A percentile compares a stretch with the other conserved stretches of the same genome.
Conservation (phyloP, 2,797 vertebrate species). For the Ptychobarbus kaznakovi region DNA sequence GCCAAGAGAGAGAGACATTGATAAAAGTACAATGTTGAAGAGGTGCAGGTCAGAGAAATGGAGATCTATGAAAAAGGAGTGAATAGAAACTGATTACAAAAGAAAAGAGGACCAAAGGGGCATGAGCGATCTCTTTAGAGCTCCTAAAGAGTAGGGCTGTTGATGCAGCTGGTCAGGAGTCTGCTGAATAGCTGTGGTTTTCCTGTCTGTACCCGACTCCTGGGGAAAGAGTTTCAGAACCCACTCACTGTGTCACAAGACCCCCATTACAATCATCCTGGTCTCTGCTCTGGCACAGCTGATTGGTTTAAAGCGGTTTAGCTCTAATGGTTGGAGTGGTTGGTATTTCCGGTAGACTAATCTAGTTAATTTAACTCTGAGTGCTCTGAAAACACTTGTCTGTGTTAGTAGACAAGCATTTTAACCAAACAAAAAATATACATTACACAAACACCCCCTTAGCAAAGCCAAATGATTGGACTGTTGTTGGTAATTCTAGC, state of each 20-base stretch:
- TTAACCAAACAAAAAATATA: background rate
- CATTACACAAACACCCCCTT: background rate
- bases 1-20: slow-evolving; percentile 1
- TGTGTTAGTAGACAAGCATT: background rate
- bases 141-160: slow-evolving; percentile 2
- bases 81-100: slow-evolving; percentile 1
- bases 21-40: slow-evolving; percentile 1
- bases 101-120: background rate
- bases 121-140: background rate
- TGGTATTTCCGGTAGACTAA: slow-evolving; percentile 30
- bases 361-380: background rate
- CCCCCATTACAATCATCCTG: background rate
- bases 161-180: slow-evolving; percentile 48
- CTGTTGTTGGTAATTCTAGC: background rate
- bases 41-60: slow-evolving; percentile 27
- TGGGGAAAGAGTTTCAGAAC: slow-evolving; percentile 33
- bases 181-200: slow-evolving; percentile 55
- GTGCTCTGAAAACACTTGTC: slow-evolving; percentile 5
- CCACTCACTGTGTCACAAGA: slow-evolving; percentile 22
- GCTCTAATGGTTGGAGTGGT: background rate
- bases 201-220: slow-evolving; percentile 47
- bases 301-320: background rate
- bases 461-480: background rate
- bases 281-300: slow-evolving; percentile 10
- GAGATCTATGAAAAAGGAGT: slow-evolving; percentile 8